Percentiles rank a stretch among this genome's conserved stretches.
Conservation (phyloP, 2,888 invertebrate species). For the Drosophila acutilabella region DNA sequence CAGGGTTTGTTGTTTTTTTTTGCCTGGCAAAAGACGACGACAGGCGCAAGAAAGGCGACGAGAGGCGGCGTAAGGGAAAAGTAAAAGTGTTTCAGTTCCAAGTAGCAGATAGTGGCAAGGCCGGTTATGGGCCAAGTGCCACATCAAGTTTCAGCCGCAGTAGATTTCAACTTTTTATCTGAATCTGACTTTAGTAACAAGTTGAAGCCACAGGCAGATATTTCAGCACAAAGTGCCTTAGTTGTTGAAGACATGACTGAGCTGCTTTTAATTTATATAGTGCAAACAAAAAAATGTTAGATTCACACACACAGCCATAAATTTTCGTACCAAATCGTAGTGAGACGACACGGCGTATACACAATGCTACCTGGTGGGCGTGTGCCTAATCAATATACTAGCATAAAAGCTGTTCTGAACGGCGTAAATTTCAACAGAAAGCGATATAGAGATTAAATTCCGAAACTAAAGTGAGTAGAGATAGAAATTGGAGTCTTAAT, state of each 20-base stretch:
- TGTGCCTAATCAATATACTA: constrained; percentile 33
- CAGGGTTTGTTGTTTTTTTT: constrained; percentile 39
- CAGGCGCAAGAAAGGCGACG: neutral
- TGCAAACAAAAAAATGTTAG: constrained; percentile 49
- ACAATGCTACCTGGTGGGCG: constrained; percentile 54
- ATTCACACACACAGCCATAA: constrained; percentile 49
- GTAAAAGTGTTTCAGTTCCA: constrained; percentile 59
- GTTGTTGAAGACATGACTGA: constrained; percentile 55
- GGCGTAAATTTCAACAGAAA: neutral
- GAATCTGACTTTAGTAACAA: constrained; percentile 55
- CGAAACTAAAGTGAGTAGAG: neutral
- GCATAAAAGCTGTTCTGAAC: constrained; percentile 11
- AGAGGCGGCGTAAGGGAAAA: constrained; percentile 9
- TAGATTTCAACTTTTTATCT: constrained; percentile 74
- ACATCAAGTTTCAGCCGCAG: constrained; percentile 73
- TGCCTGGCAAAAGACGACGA: constrained; percentile 27
- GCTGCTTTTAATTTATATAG: constrained; percentile 77
- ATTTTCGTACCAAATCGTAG: constrained; percentile 37
- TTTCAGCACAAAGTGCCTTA: constrained; percentile 73
- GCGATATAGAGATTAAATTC: constrained; percentile 3
- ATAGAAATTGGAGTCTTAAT: neutral
- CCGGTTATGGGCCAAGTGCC: constrained; percentile 53
- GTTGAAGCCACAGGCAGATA: constrained; percentile 69
- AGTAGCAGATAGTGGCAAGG: constrained; percentile 53
- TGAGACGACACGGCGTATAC: constrained; percentile 45